Percentiles rank a stretch among this genome's conserved stretches.
phyloP scores from a whole-genome alignment of 2,888 invertebrate species.

The Caenorhabditis sp. region DNA sequence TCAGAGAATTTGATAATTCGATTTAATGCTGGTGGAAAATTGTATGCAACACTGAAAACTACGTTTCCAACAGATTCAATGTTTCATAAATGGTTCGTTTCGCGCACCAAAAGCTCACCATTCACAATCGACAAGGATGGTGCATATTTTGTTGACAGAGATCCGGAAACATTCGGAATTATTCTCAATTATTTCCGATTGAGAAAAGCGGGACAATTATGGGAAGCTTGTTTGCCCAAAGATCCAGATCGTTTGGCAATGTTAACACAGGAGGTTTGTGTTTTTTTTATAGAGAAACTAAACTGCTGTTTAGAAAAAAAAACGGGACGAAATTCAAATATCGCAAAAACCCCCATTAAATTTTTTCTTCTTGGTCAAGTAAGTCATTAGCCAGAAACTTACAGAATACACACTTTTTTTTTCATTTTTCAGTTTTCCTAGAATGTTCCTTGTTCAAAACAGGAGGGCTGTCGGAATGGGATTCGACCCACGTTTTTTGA shows the following conservation, averaged over 20 bases:
- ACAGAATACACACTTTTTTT: too few relatives aligned
- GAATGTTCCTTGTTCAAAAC: too few relatives aligned
- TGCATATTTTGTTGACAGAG: conserved; percentile 67
- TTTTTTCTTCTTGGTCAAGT: too few relatives aligned
- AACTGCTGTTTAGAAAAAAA: background rate
- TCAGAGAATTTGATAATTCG: conserved; percentile 47
- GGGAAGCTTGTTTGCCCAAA: conserved; percentile 69
- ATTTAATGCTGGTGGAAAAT: conserved; percentile 67
- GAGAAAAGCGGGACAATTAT: conserved; percentile 57
- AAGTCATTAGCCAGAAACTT: too few relatives aligned
- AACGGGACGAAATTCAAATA: background rate
- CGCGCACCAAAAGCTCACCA: conserved; percentile 54
- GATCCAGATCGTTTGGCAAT: conserved; percentile 65
- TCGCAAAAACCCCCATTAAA: too few relatives aligned
- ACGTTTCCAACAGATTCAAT: conserved; percentile 47
- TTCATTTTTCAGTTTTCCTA: too few relatives aligned
- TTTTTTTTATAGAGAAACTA: background rate
- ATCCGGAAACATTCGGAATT: conserved; percentile 63
- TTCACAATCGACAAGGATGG: conserved; percentile 58
- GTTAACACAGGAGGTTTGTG: conserved; percentile 53
- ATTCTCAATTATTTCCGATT: conserved; percentile 69
- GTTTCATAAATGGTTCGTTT: conserved; percentile 67
- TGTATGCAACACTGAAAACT: conserved; percentile 43
- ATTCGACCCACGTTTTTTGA: too few relatives aligned
- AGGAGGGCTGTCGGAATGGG: background rate